These are phyloP conservation scores for Chondrosia reniformis DNA, from an alignment of 37 sponge, comb jelly and placozoan species.

Conservation along the genomic window DNA sequence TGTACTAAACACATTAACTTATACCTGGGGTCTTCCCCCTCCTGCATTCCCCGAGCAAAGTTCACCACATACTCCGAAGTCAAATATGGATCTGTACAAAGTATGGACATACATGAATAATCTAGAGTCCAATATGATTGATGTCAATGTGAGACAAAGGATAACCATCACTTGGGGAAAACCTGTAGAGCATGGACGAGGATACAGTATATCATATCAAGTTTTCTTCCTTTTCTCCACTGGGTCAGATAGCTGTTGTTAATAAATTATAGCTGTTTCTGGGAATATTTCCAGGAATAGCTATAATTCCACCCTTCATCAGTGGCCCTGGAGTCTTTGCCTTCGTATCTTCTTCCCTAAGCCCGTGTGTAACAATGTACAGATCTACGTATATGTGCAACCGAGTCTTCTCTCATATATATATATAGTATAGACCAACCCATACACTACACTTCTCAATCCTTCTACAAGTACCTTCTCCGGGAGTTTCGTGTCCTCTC, in stretches of 20 bases:
- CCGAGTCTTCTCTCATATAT: not conserved
- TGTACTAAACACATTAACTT: not conserved
- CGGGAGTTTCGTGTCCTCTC: slow-evolving; percentile 80
- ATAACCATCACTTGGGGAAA: too few species aligned
- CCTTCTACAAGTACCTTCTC: slow-evolving; percentile 78
- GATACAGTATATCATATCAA: too few species aligned
- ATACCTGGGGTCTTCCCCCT: slow-evolving; percentile 58
- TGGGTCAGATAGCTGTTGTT: not conserved
- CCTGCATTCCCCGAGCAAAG: slow-evolving; percentile 73
- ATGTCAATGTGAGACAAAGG: not conserved
- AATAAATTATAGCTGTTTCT: too few species aligned
- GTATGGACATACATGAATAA: not conserved
- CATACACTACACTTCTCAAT: too few species aligned
- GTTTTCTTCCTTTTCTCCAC: too few species aligned
- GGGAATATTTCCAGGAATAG: too few species aligned
- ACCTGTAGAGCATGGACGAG: too few species aligned
- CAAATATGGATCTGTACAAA: slow-evolving; percentile 71
- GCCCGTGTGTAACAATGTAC: not conserved
- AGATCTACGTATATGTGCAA: not conserved
- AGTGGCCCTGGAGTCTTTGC: not conserved
- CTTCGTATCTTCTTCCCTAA: not conserved
- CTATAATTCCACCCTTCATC: too few species aligned
- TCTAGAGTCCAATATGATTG: not conserved
- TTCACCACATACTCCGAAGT: slow-evolving; percentile 55
- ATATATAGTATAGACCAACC: not conserved